These are phyloP conservation scores for Panonychus citri DNA, from an alignment of 1,140 invertebrate species.

Conservation along the genomic window DNA sequence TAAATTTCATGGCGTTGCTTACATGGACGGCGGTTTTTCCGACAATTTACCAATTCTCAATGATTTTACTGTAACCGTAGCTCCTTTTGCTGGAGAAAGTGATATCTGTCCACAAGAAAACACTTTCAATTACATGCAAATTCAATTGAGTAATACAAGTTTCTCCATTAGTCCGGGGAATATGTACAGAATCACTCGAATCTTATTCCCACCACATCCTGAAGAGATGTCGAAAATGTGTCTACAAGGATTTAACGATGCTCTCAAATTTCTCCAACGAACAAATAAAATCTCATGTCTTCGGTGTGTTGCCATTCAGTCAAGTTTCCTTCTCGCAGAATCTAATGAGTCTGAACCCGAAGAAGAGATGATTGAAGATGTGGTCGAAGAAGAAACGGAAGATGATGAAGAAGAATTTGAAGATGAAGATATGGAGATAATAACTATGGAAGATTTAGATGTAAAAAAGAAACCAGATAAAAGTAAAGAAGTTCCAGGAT, in stretches of 20 bases:
- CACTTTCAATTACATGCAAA: slow-evolving; percentile 29
- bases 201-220: slow-evolving; percentile 78
- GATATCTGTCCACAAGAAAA: slow-evolving; percentile 89
- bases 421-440: neutral
- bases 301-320: slow-evolving; percentile 14
- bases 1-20: slow-evolving; percentile 66
- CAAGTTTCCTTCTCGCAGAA: slow-evolving; percentile 4
- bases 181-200: slow-evolving; percentile 65
- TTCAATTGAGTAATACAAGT: slow-evolving; percentile 79
- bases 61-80: slow-evolving; percentile 84
- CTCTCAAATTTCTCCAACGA: slow-evolving; percentile 65
- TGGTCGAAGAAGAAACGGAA: neutral
- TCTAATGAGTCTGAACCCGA: slow-evolving; percentile 6
- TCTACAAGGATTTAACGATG: slow-evolving; percentile 91
- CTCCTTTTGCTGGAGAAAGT: slow-evolving; percentile 88
- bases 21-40: slow-evolving; percentile 90
- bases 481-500: neutral
- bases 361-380: slow-evolving; percentile 2
- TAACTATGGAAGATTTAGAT: neutral
- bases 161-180: slow-evolving; percentile 59
- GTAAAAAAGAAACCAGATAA: neutral
- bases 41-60: slow-evolving; percentile 83
- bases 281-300: slow-evolving; percentile 32
- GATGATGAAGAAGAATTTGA: neutral
- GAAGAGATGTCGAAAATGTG: slow-evolving; percentile 79